These are phyloP conservation scores for Corythaixoides concolor DNA, from an alignment of 2,113 vertebrate species.

Conservation along the genomic window DNA sequence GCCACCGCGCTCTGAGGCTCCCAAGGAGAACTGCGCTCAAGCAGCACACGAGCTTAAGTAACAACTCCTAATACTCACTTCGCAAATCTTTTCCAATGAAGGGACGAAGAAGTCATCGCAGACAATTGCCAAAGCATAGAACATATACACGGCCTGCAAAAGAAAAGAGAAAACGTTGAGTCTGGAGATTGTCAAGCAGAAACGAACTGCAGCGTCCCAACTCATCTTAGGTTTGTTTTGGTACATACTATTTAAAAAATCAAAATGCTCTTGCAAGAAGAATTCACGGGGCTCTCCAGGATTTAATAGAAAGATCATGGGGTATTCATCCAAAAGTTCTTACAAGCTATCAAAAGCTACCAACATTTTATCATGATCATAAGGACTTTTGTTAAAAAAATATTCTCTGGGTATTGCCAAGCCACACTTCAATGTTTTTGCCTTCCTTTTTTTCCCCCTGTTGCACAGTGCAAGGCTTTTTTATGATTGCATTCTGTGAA, in stretches of 20 bases:
- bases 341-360: neutral
- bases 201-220: accelerated
- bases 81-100: conserved; percentile 93
- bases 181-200: neutral
- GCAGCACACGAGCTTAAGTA: neutral
- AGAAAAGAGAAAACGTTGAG: neutral
- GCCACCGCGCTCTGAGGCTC: neutral
- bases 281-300: neutral
- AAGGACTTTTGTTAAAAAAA: neutral
- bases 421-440: neutral
- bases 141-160: conserved; percentile 95
- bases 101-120: conserved; percentile 99
- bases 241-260: neutral
- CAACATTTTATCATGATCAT: neutral
- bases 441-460: neutral
- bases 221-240: neutral
- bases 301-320: neutral
- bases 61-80: conserved; percentile 75
- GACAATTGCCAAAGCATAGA: conserved; percentile 93
- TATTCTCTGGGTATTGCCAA: neutral
- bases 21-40: neutral
- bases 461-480: neutral
- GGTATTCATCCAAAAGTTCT: neutral
- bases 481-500: neutral
- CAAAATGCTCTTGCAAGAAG: neutral